Conservation (phyloP, 2,888 invertebrate genomes). For the Orgyia antiqua region DNA sequence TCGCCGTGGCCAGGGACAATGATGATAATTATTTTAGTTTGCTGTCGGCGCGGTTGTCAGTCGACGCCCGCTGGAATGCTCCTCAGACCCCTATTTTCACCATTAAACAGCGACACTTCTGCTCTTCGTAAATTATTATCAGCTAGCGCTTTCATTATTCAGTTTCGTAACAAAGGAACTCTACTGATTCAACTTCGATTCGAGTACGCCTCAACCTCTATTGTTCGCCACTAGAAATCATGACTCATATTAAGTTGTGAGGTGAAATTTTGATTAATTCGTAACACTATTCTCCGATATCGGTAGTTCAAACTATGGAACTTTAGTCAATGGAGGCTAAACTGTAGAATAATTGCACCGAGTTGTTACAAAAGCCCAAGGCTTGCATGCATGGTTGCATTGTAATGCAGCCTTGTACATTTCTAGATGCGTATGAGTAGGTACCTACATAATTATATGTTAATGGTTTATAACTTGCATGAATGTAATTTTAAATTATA, state of each 20-base stretch:
- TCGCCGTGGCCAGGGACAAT: slow-evolving; percentile 73
- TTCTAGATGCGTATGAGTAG: too few species aligned
- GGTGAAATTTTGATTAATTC: slow-evolving; percentile 76
- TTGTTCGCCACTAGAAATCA: slow-evolving; percentile 66
- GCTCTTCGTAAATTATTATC: slow-evolving; percentile 77
- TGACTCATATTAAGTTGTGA: slow-evolving; percentile 69
- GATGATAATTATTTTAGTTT: slow-evolving; percentile 78
- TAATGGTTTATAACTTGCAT: too few species aligned
- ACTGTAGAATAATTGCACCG: slow-evolving; percentile 50
- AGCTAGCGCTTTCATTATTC: slow-evolving; percentile 74
- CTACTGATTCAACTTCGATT: slow-evolving; percentile 71
- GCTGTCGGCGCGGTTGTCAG: slow-evolving; percentile 70
- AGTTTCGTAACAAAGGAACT: slow-evolving; percentile 70
- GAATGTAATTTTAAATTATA: too few species aligned
- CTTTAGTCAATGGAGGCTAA: slow-evolving; percentile 51
- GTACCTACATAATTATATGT: too few species aligned
- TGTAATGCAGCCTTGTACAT: too few species aligned
- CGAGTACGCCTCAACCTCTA: slow-evolving; percentile 56
- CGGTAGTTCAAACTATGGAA: slow-evolving; percentile 45
- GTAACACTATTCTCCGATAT: slow-evolving; percentile 64
- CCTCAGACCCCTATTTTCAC: slow-evolving; percentile 63
- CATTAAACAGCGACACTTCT: slow-evolving; percentile 76
- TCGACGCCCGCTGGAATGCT: slow-evolving; percentile 67
- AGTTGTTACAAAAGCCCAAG: slow-evolving; percentile 30
- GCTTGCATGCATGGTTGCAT: slow-evolving; percentile 13